Evolutionary conservation across 2,113 vertebrate species (phyloP).

Genomic region (Bothrops jararaca): DNA sequence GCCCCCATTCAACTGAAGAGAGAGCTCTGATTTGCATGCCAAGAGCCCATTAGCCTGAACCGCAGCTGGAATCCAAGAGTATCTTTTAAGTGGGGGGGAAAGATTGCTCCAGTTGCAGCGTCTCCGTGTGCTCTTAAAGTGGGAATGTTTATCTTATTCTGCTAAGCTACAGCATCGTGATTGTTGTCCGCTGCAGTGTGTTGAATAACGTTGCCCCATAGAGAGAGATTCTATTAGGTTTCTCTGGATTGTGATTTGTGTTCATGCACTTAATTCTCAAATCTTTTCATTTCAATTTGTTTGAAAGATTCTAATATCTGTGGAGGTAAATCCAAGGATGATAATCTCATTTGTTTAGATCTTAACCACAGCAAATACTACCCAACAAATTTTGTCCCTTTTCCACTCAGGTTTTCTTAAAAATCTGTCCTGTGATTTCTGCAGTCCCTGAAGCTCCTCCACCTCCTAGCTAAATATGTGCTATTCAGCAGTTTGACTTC

Average conservation of each 20-base stretch:
- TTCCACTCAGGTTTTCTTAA: neutral
- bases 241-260: rapidly evolving
- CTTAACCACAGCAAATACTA: neutral
- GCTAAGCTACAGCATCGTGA: neutral
- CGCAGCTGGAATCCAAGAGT: slow-evolving; percentile 8
- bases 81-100: slow-evolving; percentile 28
- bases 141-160: slow-evolving; percentile 45
- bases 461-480: neutral
- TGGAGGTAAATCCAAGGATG: neutral
- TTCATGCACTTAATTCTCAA: slow-evolving; percentile 9
- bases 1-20: neutral
- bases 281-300: neutral
- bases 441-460: neutral
- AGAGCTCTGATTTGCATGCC: slow-evolving; percentile 1
- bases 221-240: neutral
- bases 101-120: slow-evolving; percentile 8
- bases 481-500: neutral
- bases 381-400: neutral
- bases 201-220: neutral
- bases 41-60: slow-evolving; percentile 21
- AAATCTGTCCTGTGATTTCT: neutral
- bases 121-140: slow-evolving; percentile 10
- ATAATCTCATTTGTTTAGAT: neutral
- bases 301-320: neutral
- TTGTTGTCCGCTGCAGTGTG: neutral